Percentiles rank a stretch among this genome's conserved stretches.
Evolutionary conservation across 2,113 vertebrate genomes (phyloP).

Genomic region (Megatriorchis doriae): DNA sequence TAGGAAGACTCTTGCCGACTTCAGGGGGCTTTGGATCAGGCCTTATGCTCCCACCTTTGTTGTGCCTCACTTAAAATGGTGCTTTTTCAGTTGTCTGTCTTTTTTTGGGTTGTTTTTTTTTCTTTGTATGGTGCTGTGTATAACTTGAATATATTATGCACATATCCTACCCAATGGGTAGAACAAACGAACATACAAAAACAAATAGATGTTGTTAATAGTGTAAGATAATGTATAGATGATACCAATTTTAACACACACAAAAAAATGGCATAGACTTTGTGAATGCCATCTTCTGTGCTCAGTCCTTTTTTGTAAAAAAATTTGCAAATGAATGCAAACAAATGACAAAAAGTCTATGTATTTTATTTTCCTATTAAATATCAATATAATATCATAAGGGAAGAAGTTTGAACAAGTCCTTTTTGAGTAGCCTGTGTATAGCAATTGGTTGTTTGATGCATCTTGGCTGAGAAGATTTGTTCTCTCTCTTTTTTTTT

Average conservation of each 20-base stretch:
- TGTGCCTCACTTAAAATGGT: constrained; percentile 96
- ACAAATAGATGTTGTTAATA: constrained; percentile 86
- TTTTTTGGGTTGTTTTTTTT: constrained; percentile 60
- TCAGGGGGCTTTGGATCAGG: neutral
- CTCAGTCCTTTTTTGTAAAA: constrained; percentile 84
- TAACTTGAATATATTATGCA: constrained; percentile 98
- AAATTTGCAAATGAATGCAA: constrained; percentile 84
- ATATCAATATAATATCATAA: constrained; percentile 77
- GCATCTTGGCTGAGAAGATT: constrained; percentile 65
- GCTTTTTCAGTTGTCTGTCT: constrained; percentile 89
- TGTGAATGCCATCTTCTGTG: constrained; percentile 87
- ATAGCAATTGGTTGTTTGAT: constrained; percentile 19
- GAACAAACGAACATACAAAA: constrained; percentile 77
- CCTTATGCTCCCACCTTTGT: constrained; percentile 78
- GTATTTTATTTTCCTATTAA: constrained; percentile 93
- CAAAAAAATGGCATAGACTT: constrained; percentile 84
- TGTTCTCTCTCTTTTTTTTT: constrained; percentile 8
- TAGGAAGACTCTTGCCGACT: neutral
- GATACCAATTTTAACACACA: constrained; percentile 85
- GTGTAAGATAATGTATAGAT: constrained; percentile 94
- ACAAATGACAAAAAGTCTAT: constrained; percentile 82
- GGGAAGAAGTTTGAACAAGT: constrained; percentile 73
- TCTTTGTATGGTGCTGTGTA: constrained; percentile 95
- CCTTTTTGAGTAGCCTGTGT: constrained; percentile 67
- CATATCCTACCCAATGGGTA: constrained; percentile 99